Conservation (phyloP, 2,113 vertebrate species). For the Cavia porcellus region DNA sequence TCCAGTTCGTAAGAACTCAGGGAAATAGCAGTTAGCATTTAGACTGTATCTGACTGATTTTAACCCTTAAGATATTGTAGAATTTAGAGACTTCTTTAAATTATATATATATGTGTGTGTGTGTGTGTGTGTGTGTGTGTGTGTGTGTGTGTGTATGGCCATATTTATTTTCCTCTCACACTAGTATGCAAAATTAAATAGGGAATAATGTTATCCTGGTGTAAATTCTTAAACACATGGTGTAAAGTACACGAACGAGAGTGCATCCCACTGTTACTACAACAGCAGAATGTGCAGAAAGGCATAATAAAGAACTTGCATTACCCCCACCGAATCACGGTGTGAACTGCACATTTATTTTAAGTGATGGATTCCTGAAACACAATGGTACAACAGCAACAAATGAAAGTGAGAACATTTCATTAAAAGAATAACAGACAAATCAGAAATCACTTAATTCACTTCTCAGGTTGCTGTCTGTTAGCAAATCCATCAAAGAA, state of each 20-base stretch:
- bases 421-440: not conserved
- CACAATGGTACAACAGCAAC: not conserved
- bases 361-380: conserved; percentile 10
- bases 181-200: conserved; percentile 20
- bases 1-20: not conserved
- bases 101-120: not conserved
- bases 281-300: not conserved
- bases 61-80: conserved; percentile 15
- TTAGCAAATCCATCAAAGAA: not conserved
- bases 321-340: rapidly evolving
- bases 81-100: not conserved
- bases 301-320: not conserved
- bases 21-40: not conserved
- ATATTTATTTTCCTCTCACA: not conserved
- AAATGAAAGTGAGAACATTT: not conserved
- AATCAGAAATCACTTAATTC: not conserved
- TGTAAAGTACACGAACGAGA: not conserved
- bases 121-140: no score
- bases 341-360: not conserved
- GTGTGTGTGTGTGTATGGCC: no score
- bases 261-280: not conserved
- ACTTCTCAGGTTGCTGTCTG: not conserved
- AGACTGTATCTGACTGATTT: not conserved
- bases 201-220: not conserved
- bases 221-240: not conserved